Evolutionary conservation across 2,113 vertebrate genomes (phyloP), one percentile per base, ranked within the genome.

Genomic region (Nothoprocta perdicaria): DNA sequence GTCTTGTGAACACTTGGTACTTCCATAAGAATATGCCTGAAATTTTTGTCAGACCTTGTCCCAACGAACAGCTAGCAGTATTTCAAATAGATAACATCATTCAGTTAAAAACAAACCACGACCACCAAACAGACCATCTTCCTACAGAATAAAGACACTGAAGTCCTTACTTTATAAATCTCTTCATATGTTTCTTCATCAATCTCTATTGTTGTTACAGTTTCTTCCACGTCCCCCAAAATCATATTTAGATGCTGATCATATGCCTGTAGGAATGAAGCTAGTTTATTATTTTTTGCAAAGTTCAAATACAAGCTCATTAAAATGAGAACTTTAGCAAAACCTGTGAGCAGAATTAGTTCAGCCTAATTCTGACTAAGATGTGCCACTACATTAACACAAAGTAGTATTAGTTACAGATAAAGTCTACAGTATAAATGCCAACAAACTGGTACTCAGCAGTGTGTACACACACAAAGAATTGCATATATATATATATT

Each of bases 161-260:
- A 80, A 89, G 19, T 58, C 31, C 97, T 97, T 97, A 99, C 99
- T 98, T 99, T 99, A 93, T 99, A 99, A 48, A 99, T 99, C 80
- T 99, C 99, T 94, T 99, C 99, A 40, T 99, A 99, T 0, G 99
- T 99, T 96, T 99, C 99, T 95, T 99, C 99, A 55, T 99, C 99
- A 18, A 99, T 99, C 95, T 99, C 99, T 96, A 99, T 99, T 10
- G 99, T 99, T 26, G 99, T 99, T 84, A 99, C 99, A 1, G 99
- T 99, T 97, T 99, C 99, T 96, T 99, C 99, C 63, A 99, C 99
- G 58, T 99, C 99, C 12, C 99, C 99, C 88, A 99, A 95, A 92
- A 99, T 99, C 99, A 99, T 99, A 96, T 99, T 99, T 96, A 99
- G 98, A 90, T 99, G 99, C 84, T 99, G 99, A 96, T 99, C 99